phyloP scores from a whole-genome alignment of 2,797 vertebrate genomes.

The Pangasius mekongensis region DNA sequence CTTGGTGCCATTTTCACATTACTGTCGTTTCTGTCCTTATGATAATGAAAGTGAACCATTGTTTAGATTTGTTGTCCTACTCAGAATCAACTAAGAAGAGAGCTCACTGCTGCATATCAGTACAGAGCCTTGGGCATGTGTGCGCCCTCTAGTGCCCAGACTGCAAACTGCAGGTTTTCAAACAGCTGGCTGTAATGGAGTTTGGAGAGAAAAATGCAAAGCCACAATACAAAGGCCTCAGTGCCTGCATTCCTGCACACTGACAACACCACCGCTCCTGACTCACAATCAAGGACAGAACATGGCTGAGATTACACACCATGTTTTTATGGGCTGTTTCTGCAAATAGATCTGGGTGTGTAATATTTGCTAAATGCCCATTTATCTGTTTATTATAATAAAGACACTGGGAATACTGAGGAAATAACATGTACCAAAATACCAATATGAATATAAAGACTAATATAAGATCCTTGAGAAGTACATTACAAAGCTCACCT shows the following conservation, averaged over 20 bases:
- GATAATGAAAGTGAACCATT: neutral
- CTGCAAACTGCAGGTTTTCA: conserved; percentile 41
- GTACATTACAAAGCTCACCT: conserved; percentile 74
- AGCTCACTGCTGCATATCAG: neutral
- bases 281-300: conserved; percentile 61
- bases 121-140: neutral
- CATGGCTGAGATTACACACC: conserved; percentile 40
- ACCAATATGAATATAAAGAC: neutral
- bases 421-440: neutral
- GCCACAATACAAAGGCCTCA: conserved; percentile 66
- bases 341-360: conserved; percentile 8
- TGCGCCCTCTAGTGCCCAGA: conserved; percentile 61
- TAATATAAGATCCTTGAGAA: neutral
- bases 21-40: neutral
- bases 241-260: conserved; percentile 71
- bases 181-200: conserved; percentile 77
- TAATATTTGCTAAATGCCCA: neutral
- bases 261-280: conserved; percentile 63
- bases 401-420: neutral
- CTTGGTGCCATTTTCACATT: neutral
- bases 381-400: neutral
- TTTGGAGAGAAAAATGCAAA: conserved; percentile 72
- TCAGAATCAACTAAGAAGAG: neutral
- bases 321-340: neutral
- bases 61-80: neutral